These are phyloP conservation scores for Ceryle rudis DNA, from an alignment of 2,797 vertebrate species.

Conservation along the genomic window DNA sequence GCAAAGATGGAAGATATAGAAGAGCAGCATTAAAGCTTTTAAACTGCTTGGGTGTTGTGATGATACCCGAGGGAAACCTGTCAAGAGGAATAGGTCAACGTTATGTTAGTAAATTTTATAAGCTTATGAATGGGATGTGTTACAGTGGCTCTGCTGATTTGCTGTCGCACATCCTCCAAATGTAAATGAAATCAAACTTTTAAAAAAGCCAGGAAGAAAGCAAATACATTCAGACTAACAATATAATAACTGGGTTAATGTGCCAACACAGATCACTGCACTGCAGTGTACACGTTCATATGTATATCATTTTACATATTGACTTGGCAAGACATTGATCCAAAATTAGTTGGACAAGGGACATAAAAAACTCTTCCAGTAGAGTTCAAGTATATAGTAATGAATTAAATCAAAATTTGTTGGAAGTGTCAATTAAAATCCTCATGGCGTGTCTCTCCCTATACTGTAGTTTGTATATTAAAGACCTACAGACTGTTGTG, in stretches of 20 bases:
- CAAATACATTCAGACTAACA: neutral
- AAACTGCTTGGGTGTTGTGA: neutral
- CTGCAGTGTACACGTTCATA: neutral
- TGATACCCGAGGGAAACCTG: neutral
- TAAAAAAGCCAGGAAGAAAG: neutral
- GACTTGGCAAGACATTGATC: slow-evolving; percentile 20
- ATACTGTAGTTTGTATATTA: neutral
- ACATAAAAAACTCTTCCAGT: neutral
- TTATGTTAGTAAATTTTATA: neutral
- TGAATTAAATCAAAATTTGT: slow-evolving; percentile 49
- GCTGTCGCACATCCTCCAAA: neutral
- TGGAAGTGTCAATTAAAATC: slow-evolving; percentile 61
- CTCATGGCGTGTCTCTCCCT: neutral
- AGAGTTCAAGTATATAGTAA: neutral
- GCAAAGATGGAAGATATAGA: neutral
- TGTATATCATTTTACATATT: neutral
- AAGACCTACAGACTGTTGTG: neutral
- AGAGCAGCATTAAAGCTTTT: slow-evolving; percentile 5
- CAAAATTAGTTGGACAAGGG: slow-evolving; percentile 1
- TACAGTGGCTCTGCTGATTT: neutral
- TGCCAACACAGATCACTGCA: neutral
- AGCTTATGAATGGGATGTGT: neutral
- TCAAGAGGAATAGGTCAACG: neutral
- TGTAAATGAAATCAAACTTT: neutral
- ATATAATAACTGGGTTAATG: neutral